Base-by-base conservation (phyloP, 2,888 invertebrate species). In the Drosophila sordidula region DNA sequence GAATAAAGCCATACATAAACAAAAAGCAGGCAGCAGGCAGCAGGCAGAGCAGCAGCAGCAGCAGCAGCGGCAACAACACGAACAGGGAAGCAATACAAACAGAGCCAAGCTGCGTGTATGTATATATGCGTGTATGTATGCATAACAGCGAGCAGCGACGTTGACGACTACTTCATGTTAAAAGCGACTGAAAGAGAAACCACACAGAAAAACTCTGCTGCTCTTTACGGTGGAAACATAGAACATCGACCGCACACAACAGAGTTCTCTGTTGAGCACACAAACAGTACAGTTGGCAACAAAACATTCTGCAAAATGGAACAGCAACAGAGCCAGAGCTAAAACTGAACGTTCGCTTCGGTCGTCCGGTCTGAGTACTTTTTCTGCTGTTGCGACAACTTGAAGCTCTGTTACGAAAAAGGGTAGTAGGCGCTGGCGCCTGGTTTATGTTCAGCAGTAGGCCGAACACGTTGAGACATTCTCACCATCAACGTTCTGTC, bases 221-320 rank as follows among this genome's bases (percentile, higher is more conserved):
- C 63, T 75, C 61, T 69, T 69, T 61, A 49, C 61, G 56, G 46
- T 68, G 63, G 61, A 78, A 82, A 82, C 82, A 80, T 83, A 82
- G 80, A 83, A 80, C 72, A 68, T 65, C 65, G 65, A 58, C 47
- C 52, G 64, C 26, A 51, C 47, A 62, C 72, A 70, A 66, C 57
- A 66, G 65, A 54, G 69, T 64, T 57, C 41, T 63, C 58, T 70
- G 65, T 58, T 65, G 56, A 56, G 57, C 61, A 64, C 51, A 64
- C 56, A 59, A 18, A n/a, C 65, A 75, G 90, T 90, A 90, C 90
- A 90, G 90, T 90, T 89, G 90, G 76, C 82, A 78, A 89, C 90
- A 90, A 90, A 90, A 90, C 90, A 90, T 80, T 77, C 75, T 69
- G 80, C 83, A 79, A 75, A 77, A 50, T 55, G 63, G 73, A 75